These are phyloP conservation scores for Microtus ochrogaster DNA, from an alignment of 2,113 vertebrate species.

Conservation along the genomic window DNA sequence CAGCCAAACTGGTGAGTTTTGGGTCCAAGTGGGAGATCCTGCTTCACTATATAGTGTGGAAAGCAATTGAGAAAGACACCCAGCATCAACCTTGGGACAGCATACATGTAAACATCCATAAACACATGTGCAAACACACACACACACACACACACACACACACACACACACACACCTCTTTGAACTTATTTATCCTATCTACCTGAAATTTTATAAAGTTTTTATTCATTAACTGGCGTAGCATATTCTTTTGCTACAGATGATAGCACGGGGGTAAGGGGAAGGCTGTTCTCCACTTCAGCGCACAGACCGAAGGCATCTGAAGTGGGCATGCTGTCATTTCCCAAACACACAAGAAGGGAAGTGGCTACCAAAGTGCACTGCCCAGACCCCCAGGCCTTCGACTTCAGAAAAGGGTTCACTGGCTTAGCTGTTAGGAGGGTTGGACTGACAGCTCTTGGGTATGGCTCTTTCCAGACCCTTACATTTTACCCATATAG, in stretches of 20 bases:
- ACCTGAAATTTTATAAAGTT: not conserved
- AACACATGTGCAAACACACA: not conserved
- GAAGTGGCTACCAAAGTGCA: not conserved
- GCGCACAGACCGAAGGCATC: not conserved
- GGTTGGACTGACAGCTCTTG: not conserved
- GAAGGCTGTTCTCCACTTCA: not conserved
- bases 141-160: not conserved
- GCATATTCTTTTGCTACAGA: not conserved
- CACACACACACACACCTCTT: not conserved
- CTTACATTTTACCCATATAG: not conserved
- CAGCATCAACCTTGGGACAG: not conserved
- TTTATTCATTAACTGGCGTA: not conserved
- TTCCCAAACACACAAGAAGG: constrained; percentile 12
- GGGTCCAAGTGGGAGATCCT: not conserved
- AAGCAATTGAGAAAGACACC: not conserved
- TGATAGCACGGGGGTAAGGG: not conserved
- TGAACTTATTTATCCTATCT: not conserved
- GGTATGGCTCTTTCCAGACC: not conserved
- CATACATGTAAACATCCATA: not conserved
- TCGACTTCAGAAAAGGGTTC: not conserved
- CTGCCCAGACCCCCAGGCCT: not conserved
- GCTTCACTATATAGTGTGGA: not conserved
- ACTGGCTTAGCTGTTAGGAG: not conserved
- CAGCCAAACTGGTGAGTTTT: not conserved
- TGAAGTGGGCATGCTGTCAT: not conserved